Evolutionary conservation across 2,888 invertebrate genomes (phyloP), one percentile per base, ranked within the genome.

Genomic region (Keiferia lycopersicella): DNA sequence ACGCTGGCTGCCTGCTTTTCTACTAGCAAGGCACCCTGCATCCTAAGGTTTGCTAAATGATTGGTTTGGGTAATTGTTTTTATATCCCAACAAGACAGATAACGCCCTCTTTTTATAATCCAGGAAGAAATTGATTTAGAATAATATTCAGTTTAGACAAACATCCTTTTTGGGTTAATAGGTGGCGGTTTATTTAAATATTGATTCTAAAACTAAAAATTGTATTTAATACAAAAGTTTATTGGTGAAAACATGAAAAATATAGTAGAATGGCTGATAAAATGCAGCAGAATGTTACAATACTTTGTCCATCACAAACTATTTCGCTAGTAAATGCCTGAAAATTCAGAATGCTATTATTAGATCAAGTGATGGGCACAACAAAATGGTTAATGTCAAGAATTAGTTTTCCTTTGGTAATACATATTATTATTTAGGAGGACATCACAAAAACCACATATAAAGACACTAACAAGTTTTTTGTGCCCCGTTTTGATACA

Each of bases 181-280:
- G 91, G 91, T 89, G 86, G 84, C 80, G 86, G 86, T 90, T 89
- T 88, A 88, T 90, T 90, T 85, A 83, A 86, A 83, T 87, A 87
- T 87, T 87, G 87, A 87, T 89, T 91, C 91, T 91, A 89, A 91
- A 91, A 91, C 91, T 91, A 91, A 91, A 91, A 90, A 87, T 88
- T 91, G 90, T 91, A 91, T 91, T 91, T 91, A 90, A 91, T 91
- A 91, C 91, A 91, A 91, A 91, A 89, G 88, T 91, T 91, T 91
- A 91, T 91, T 91, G 91, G 91, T 91, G 91, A 91, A 91, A 91
- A 91, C 91, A 91, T 91, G 91, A 90, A 91, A 91, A 91, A 91
- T 91, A 91, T 91, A 91, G 91, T 91, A 89, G 91, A 90, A 90
- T 91, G 91, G 91, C 91, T 91, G 91, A 89, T 90, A 91, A 91